Conservation (phyloP, 1,140 invertebrate genomes). For the Himalopsyche phryganea region DNA sequence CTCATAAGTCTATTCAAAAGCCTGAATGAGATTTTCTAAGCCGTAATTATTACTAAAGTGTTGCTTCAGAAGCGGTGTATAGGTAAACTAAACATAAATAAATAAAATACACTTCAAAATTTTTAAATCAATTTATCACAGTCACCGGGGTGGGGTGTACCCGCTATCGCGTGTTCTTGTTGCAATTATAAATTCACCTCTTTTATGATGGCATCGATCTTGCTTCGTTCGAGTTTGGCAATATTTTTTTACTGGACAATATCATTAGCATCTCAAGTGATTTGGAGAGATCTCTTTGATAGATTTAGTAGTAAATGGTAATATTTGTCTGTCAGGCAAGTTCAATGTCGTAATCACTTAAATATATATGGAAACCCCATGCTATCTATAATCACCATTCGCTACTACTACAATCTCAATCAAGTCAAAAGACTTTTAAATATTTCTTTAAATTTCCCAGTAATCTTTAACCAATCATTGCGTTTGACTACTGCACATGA, state of each 20-base stretch:
- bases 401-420: too few relatives aligned
- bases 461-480: too few relatives aligned
- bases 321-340: too few relatives aligned
- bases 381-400: too few relatives aligned
- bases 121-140: constrained; percentile 21
- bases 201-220: constrained; percentile 10
- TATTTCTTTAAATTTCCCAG: too few relatives aligned
- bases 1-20: neutral
- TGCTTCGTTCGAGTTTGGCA: neutral
- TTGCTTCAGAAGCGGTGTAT: constrained; percentile 18
- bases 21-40: constrained; percentile 14
- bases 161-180: neutral
- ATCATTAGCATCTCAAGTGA: constrained; percentile 22
- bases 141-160: constrained; percentile 14
- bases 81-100: constrained; percentile 15
- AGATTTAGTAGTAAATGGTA: neutral
- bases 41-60: constrained; percentile 8
- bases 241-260: constrained; percentile 18
- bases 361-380: too few relatives aligned
- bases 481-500: too few relatives aligned
- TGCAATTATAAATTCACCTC: constrained; percentile 6
- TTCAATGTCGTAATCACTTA: too few relatives aligned
- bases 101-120: too few relatives aligned
- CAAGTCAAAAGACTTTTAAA: too few relatives aligned
- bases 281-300: neutral